phyloP scores from a whole-genome alignment of 1,140 invertebrate genomes.

The Lasaia peninsularis region DNA sequence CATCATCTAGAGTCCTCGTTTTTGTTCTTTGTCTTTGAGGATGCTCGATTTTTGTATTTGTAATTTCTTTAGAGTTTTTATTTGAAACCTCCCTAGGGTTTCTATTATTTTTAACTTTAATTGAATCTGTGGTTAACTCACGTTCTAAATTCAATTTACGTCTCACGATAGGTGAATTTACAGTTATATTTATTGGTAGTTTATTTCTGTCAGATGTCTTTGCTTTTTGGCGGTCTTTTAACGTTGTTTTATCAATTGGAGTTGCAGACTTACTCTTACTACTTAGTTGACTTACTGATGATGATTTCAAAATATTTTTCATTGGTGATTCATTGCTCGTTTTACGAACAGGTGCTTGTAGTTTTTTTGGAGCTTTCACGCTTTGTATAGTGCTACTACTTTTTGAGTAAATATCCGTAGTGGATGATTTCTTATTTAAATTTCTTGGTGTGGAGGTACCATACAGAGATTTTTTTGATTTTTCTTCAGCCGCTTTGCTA shows the following conservation, averaged over 20 bases:
- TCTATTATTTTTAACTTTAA: constrained; percentile 18
- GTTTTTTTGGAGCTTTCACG: constrained; percentile 45
- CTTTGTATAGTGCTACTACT: constrained; percentile 30
- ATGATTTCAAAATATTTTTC: constrained; percentile 51
- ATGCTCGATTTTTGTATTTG: not conserved
- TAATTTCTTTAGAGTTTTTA: constrained; percentile 13
- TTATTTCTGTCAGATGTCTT: constrained; percentile 20
- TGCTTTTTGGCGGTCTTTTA: constrained; percentile 14
- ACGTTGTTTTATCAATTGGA: not conserved
- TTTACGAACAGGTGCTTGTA: constrained; percentile 14
- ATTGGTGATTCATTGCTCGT: constrained; percentile 39
- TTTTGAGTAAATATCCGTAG: constrained; percentile 52
- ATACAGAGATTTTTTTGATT: constrained; percentile 39
- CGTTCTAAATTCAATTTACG: constrained; percentile 33
- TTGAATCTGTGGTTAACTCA: constrained; percentile 6
- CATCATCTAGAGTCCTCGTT: constrained; percentile 63
- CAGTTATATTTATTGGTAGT: constrained; percentile 46
- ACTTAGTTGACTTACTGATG: constrained; percentile 36
- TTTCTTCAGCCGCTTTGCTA: constrained; percentile 39
- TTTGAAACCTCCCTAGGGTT: constrained; percentile 14
- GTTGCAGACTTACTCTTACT: constrained; percentile 25
- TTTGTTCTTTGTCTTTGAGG: constrained; percentile 43
- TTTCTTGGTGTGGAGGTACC: constrained; percentile 44
- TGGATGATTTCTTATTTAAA: constrained; percentile 41
- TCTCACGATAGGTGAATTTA: constrained; percentile 60